Conservation (phyloP, 1,140 invertebrate genomes). For the Bombus confusus region DNA sequence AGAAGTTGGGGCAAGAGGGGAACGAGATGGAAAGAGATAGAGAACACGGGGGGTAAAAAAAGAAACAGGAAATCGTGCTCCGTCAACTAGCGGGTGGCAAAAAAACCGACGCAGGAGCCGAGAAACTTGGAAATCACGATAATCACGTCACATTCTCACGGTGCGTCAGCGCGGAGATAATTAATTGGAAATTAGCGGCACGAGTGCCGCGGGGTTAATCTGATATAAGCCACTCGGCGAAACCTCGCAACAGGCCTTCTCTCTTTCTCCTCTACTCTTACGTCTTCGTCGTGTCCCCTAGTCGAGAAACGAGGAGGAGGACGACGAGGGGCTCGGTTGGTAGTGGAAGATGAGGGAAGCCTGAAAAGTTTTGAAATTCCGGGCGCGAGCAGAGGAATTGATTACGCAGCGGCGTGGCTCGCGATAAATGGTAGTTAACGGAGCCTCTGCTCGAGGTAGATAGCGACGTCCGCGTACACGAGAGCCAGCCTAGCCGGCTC, state of each 20-base stretch:
- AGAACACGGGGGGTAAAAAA: background rate
- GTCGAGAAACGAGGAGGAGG: background rate
- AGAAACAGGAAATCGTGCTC: background rate
- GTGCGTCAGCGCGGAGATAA: conserved; percentile 63
- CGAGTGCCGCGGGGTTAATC: conserved; percentile 62
- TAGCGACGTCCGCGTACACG: conserved; percentile 52
- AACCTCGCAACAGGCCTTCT: conserved; percentile 58
- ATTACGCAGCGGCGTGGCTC: conserved; percentile 68
- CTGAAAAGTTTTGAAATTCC: conserved; percentile 70
- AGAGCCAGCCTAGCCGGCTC: background rate
- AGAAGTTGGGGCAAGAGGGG: too few species aligned
- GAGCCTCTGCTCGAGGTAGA: conserved; percentile 68
- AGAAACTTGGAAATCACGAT: conserved; percentile 50
- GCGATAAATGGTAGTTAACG: conserved; percentile 70
- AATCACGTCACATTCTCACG: conserved; percentile 64
- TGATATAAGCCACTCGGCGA: conserved; percentile 59
- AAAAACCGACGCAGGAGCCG: background rate
- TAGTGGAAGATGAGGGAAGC: conserved; percentile 47
- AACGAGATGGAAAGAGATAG: background rate
- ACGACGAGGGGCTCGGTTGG: conserved; percentile 22
- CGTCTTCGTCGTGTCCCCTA: conserved; percentile 28
- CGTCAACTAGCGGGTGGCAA: background rate
- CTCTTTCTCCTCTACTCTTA: background rate
- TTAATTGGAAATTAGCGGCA: conserved; percentile 67
- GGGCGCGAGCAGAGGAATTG: conserved; percentile 67